Evolutionary conservation across 1,140 invertebrate species (phyloP).

Genomic region (Calycopis cecrops): DNA sequence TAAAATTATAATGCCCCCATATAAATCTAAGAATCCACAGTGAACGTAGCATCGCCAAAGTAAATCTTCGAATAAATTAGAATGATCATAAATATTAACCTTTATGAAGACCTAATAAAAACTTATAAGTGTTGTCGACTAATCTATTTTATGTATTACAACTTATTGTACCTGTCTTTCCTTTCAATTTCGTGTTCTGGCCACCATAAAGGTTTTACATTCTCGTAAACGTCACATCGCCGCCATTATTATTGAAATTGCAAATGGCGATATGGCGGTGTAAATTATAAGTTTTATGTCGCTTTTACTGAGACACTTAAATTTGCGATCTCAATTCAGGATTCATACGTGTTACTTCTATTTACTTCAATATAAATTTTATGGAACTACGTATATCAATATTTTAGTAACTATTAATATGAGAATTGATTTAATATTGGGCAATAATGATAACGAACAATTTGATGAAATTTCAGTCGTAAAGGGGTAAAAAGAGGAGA

Average conservation of each 20-base stretch:
- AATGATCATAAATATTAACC: neutral
- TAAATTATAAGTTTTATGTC: constrained; percentile 43
- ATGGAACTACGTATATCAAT: too few relatives aligned
- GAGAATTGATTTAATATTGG: too few relatives aligned
- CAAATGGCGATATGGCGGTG: constrained; percentile 31
- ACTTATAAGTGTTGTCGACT: neutral
- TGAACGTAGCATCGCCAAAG: neutral
- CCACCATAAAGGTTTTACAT: constrained; percentile 31
- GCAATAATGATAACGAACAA: too few relatives aligned
- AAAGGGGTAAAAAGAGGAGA: too few relatives aligned
- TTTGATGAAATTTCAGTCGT: too few relatives aligned
- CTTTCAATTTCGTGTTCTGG: too few relatives aligned
- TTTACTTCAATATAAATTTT: neutral
- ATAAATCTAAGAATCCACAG: neutral
- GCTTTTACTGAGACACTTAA: constrained; percentile 35
- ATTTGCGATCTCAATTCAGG: constrained; percentile 25
- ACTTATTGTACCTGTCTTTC: too few relatives aligned
- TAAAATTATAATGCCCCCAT: neutral
- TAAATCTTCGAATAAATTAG: constrained; percentile 5
- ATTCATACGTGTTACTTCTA: neutral
- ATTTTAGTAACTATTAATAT: too few relatives aligned
- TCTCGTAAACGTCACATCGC: constrained; percentile 33
- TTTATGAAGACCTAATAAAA: neutral
- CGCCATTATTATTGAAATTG: constrained; percentile 31
- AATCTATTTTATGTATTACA: neutral